A percentile compares a stretch with the other conserved stretches of the same genome.
phyloP scores from a whole-genome alignment of 2,113 vertebrate genomes.

The Onychostruthus taczanowskii region DNA sequence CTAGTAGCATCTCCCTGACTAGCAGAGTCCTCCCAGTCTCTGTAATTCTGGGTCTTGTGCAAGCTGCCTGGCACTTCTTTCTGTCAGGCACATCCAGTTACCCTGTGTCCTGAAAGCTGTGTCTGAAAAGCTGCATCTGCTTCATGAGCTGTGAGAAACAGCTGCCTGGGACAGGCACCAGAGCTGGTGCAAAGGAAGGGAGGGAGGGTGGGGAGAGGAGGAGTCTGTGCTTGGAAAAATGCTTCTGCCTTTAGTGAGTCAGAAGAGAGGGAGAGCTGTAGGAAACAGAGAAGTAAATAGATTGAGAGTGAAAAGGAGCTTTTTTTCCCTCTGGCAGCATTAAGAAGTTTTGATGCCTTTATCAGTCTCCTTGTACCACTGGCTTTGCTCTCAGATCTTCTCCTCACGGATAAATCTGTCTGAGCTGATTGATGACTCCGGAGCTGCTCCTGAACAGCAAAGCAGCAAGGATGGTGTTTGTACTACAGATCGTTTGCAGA shows the following conservation, averaged over 20 bases:
- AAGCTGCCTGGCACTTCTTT: neutral
- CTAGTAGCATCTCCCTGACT: neutral
- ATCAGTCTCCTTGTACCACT: neutral
- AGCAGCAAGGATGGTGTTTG: neutral
- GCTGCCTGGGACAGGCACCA: neutral
- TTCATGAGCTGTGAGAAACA: neutral
- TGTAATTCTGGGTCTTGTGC: neutral
- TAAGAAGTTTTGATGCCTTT: neutral
- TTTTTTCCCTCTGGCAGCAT: neutral
- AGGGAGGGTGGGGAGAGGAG: neutral
- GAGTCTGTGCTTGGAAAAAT: neutral
- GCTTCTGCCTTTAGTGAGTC: neutral
- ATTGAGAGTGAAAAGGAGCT: neutral
- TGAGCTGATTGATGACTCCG: neutral
- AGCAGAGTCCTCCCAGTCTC: neutral
- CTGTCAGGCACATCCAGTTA: neutral
- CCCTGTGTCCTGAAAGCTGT: neutral
- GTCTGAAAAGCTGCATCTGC: neutral
- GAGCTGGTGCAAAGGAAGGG: neutral
- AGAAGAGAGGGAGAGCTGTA: neutral
- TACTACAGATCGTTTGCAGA: neutral
- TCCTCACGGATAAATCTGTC: slow-evolving; percentile 20
- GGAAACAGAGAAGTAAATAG: slow-evolving; percentile 7
- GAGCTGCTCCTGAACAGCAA: neutral
- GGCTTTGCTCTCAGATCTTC: neutral